Evolutionary conservation across 1,140 invertebrate genomes (phyloP).

Genomic region (Trypoxylus dichotomus): DNA sequence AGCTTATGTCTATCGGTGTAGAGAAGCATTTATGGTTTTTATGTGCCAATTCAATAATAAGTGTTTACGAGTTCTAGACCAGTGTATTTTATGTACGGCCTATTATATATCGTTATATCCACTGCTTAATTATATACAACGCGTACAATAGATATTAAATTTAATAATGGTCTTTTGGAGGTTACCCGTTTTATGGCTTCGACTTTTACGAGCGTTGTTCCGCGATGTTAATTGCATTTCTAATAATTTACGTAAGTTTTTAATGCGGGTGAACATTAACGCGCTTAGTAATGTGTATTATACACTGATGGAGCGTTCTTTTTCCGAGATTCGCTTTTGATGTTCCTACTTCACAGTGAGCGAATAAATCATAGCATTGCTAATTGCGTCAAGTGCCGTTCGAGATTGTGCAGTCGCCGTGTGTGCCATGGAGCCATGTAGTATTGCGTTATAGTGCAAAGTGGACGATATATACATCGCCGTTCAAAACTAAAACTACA

Average conservation of each 20-base stretch:
- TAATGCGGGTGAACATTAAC: too few species aligned
- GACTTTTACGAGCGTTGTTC: neutral
- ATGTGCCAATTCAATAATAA: neutral
- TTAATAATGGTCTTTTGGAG: constrained; percentile 1
- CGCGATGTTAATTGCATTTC: neutral
- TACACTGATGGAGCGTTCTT: too few species aligned
- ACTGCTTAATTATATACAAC: neutral
- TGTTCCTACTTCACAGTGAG: too few species aligned
- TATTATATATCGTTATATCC: constrained; percentile 5
- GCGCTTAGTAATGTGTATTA: neutral
- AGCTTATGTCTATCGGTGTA: too few species aligned
- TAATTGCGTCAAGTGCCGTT: too few species aligned
- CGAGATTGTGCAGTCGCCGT: too few species aligned
- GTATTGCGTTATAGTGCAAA: too few species aligned
- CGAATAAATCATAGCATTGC: too few species aligned
- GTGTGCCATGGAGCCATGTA: too few species aligned
- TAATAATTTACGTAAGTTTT: constrained; percentile 2
- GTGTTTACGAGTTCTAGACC: neutral
- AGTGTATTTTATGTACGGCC: neutral
- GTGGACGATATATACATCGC: too few species aligned
- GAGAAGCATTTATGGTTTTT: neutral
- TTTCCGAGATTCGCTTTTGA: too few species aligned
- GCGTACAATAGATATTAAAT: neutral
- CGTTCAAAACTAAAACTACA: too few species aligned
- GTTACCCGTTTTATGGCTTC: neutral